These are phyloP conservation scores for Steinernema scapterisci DNA, from an alignment of 2,888 invertebrate species.

Conservation along the genomic window DNA sequence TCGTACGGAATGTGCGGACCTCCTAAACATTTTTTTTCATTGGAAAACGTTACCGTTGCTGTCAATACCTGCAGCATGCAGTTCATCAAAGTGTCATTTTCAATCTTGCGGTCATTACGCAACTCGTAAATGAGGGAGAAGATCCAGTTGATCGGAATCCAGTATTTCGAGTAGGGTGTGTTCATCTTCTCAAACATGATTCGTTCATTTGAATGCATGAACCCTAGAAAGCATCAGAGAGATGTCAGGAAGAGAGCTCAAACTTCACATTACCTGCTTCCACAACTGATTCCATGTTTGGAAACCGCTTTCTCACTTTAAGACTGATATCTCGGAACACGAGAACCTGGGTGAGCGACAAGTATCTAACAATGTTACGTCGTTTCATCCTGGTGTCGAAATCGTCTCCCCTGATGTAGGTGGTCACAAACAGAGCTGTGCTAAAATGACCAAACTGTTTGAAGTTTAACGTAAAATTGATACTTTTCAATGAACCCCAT, in stretches of 20 bases:
- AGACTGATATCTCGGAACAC: constrained; percentile 53
- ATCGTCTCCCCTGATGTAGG: constrained; percentile 53
- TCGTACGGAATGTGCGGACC: constrained; percentile 45
- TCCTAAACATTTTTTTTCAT: constrained; percentile 35
- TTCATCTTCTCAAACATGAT: constrained; percentile 44
- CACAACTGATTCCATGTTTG: constrained; percentile 49
- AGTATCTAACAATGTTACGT: constrained; percentile 52
- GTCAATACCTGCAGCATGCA: not conserved
- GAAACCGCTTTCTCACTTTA: constrained; percentile 48
- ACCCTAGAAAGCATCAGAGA: constrained; percentile 35
- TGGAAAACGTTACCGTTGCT: not conserved
- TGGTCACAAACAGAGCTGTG: constrained; percentile 52
- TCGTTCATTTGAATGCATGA: constrained; percentile 48
- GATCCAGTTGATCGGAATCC: constrained; percentile 61
- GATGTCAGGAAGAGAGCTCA: too few relatives aligned
- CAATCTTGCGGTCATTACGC: constrained; percentile 42
- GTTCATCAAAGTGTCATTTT: constrained; percentile 40
- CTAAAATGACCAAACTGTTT: constrained; percentile 44
- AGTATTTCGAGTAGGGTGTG: constrained; percentile 56
- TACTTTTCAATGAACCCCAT: constrained; percentile 58
- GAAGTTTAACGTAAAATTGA: constrained; percentile 50
- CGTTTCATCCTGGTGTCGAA: constrained; percentile 51
- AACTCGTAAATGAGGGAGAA: constrained; percentile 52
- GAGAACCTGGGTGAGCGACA: constrained; percentile 48
- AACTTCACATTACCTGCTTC: constrained; percentile 50